These are phyloP conservation scores for Podiceps cristatus DNA, from an alignment of 2,113 vertebrate genomes.

Conservation along the genomic window DNA sequence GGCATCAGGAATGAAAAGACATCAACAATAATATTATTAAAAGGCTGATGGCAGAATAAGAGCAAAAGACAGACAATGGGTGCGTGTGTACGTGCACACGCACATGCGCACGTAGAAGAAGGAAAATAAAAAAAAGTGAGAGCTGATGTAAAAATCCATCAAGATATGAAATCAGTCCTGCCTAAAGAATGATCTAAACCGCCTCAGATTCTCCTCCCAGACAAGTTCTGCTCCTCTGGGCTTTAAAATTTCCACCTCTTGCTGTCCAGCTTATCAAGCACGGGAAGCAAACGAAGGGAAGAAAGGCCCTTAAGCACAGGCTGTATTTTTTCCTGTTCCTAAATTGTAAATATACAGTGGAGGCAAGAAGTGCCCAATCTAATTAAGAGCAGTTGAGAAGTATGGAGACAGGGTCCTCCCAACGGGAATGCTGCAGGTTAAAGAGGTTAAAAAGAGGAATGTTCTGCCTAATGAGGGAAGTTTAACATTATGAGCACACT, in stretches of 20 bases:
- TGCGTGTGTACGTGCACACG: fast-evolving
- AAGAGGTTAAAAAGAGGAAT: conserved; percentile 77
- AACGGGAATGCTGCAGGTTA: conserved; percentile 71
- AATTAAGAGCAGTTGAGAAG: conserved; percentile 73
- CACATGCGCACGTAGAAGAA: neutral
- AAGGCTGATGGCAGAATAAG: conserved; percentile 67
- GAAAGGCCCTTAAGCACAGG: conserved; percentile 49
- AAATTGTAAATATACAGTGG: conserved; percentile 73
- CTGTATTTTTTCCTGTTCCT: conserved; percentile 60
- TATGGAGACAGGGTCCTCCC: conserved; percentile 72
- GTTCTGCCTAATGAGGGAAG: conserved; percentile 71
- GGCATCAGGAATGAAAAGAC: conserved; percentile 84
- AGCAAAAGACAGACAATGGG: conserved; percentile 35
- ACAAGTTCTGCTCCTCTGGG: conserved; percentile 34
- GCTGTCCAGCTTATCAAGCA: conserved; percentile 39
- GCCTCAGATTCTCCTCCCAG: neutral
- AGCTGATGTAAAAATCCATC: conserved; percentile 38
- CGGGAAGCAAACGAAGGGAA: conserved; percentile 15
- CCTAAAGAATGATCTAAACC: neutral
- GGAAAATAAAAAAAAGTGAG: neutral
- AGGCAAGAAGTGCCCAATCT: conserved; percentile 73
- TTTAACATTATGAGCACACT: conserved; percentile 13
- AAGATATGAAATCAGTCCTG: neutral
- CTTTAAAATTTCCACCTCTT: conserved; percentile 45
- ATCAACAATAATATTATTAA: conserved; percentile 78